phyloP scores from a whole-genome alignment of 1,140 invertebrate species.

The Cyclargus thomasi region DNA sequence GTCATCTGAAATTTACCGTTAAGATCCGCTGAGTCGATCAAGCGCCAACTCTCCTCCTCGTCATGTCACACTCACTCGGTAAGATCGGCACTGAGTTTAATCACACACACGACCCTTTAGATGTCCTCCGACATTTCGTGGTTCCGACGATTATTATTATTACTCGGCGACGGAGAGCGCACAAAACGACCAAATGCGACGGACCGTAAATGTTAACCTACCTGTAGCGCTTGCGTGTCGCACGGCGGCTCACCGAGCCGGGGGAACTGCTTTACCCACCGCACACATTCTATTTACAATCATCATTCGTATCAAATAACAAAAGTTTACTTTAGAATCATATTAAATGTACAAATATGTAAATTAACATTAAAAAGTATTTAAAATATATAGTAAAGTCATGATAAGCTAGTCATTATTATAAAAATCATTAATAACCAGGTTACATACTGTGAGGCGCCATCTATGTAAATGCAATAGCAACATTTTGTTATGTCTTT shows the following conservation, averaged over 20 bases:
- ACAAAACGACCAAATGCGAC: conserved; percentile 63
- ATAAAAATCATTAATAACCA: neutral
- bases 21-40: conserved; percentile 57
- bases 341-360: neutral
- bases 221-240: conserved; percentile 72
- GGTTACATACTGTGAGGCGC: conserved; percentile 19
- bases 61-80: conserved; percentile 61
- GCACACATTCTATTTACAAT: conserved; percentile 37
- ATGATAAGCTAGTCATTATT: neutral
- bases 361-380: neutral
- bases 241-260: conserved; percentile 45
- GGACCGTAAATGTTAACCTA: conserved; percentile 70
- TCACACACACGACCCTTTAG: conserved; percentile 57
- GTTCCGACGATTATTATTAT: conserved; percentile 40
- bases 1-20: conserved; percentile 67
- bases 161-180: conserved; percentile 56
- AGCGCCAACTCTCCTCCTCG: conserved; percentile 41
- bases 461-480: conserved; percentile 35
- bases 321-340: neutral
- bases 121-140: conserved; percentile 57
- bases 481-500: neutral
- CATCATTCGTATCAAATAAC: conserved; percentile 25
- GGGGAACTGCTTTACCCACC: conserved; percentile 55
- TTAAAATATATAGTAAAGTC: neutral
- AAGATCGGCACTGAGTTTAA: conserved; percentile 45